Conservation (phyloP, 2,888 invertebrate species). For the Odontothrips loti region DNA sequence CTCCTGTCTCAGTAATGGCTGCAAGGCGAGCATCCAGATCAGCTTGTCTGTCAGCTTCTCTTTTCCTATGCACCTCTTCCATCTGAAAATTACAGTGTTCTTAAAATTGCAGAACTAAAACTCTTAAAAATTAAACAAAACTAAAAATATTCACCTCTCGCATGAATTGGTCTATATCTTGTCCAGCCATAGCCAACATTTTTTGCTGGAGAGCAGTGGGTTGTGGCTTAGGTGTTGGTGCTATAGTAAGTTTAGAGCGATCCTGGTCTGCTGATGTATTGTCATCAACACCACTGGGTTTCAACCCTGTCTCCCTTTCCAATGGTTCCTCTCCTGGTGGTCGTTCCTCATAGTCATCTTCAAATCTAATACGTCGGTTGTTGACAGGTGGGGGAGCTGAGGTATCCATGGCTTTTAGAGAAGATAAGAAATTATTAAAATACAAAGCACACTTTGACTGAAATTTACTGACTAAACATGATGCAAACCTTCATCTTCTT, state of each 20-base stretch:
- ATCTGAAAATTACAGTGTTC: conserved; percentile 48
- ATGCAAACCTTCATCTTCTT: conserved; percentile 48
- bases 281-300: conserved; percentile 41
- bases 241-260: conserved; percentile 29
- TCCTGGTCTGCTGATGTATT: conserved; percentile 35
- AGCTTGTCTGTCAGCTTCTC: conserved; percentile 62
- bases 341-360: conserved; percentile 44
- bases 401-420: background rate
- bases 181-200: conserved; percentile 83
- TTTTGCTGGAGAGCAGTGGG: conserved; percentile 78
- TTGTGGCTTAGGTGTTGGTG: conserved; percentile 46
- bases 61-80: conserved; percentile 77
- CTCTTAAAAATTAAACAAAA: background rate
- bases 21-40: conserved; percentile 55
- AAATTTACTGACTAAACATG: background rate
- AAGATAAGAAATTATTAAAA: background rate
- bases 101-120: background rate
- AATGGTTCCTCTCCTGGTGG: conserved; percentile 41
- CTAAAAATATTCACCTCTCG: conserved; percentile 55
- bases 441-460: conserved; percentile 37
- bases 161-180: conserved; percentile 89
- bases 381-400: conserved; percentile 28
- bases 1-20: conserved; percentile 43
- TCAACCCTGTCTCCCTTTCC: conserved; percentile 39
- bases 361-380: conserved; percentile 41